phyloP scores from a whole-genome alignment of 2,888 invertebrate genomes.

The Micoletzkya japonica region DNA sequence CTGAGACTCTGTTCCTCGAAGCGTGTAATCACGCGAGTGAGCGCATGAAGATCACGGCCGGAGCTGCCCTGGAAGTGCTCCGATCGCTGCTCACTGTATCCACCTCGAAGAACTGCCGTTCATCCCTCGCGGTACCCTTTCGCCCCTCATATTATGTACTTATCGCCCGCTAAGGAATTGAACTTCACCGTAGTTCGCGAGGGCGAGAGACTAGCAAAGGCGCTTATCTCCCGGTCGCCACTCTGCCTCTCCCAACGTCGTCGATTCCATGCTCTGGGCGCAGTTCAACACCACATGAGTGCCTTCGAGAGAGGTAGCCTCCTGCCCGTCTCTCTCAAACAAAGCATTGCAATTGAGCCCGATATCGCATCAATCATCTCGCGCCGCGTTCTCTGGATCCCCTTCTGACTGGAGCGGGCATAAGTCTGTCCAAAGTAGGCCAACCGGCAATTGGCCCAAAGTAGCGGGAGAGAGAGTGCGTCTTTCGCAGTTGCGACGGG shows the following conservation, averaged over 20 bases:
- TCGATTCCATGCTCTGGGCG: not conserved
- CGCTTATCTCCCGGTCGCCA: conserved; percentile 1
- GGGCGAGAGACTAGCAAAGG: not conserved
- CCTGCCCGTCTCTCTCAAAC: not conserved
- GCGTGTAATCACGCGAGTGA: not conserved
- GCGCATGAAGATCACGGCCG: not conserved
- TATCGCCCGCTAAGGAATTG: not conserved
- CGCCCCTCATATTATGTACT: not conserved
- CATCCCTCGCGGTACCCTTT: not conserved
- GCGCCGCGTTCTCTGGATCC: not conserved
- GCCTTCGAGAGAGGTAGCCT: conserved; percentile 9
- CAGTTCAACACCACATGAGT: conserved; percentile 2
- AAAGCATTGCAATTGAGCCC: conserved; percentile 10
- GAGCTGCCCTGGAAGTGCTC: conserved; percentile 33
- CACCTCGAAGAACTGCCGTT: not conserved
- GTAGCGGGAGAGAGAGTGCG: not conserved
- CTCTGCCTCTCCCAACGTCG: not conserved
- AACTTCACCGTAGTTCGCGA: conserved; percentile 10
- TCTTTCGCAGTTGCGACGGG: conserved; percentile 1
- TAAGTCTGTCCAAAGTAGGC: not conserved
- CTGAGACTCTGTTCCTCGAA: not conserved
- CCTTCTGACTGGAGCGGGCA: not conserved
- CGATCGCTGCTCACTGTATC: conserved; percentile 33
- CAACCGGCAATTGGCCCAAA: not conserved
- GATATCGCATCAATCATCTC: conserved; percentile 6